These are phyloP conservation scores for Limnephilus lunatus DNA, from an alignment of 2,888 invertebrate species.

Conservation along the genomic window DNA sequence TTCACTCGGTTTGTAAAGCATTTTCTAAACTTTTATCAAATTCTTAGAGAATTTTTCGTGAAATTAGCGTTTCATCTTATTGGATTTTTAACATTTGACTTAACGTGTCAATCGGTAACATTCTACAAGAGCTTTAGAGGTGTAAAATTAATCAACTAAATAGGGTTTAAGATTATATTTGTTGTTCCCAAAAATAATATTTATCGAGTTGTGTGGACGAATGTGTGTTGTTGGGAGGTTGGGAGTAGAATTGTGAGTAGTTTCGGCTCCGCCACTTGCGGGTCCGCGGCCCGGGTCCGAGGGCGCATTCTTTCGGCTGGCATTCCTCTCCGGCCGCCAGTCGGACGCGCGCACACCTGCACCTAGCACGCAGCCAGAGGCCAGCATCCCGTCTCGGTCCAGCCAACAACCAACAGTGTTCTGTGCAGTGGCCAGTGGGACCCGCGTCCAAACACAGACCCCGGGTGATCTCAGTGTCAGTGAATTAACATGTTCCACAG, in stretches of 20 bases:
- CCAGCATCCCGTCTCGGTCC: conserved; percentile 67
- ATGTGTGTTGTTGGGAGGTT: not conserved
- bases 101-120: too few species aligned
- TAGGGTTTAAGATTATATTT: not conserved
- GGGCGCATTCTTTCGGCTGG: conserved; percentile 75
- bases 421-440: conserved; percentile 64
- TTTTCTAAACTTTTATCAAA: not conserved
- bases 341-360: conserved; percentile 70
- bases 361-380: conserved; percentile 67
- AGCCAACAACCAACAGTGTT: conserved; percentile 69
- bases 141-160: not conserved
- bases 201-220: not conserved
- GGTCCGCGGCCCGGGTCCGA: conserved; percentile 67
- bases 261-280: conserved; percentile 41
- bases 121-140: not conserved
- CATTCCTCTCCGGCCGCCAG: conserved; percentile 77
- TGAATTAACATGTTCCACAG: not conserved
- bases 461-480: conserved; percentile 52
- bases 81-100: too few species aligned
- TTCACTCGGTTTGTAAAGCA: not conserved
- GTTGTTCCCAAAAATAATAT: not conserved
- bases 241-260: too few species aligned
- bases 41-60: too few species aligned
- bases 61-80: too few species aligned
- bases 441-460: conserved; percentile 67